Conservation (phyloP, 2,797 vertebrate genomes). For the Gastrophryne carolinensis region DNA sequence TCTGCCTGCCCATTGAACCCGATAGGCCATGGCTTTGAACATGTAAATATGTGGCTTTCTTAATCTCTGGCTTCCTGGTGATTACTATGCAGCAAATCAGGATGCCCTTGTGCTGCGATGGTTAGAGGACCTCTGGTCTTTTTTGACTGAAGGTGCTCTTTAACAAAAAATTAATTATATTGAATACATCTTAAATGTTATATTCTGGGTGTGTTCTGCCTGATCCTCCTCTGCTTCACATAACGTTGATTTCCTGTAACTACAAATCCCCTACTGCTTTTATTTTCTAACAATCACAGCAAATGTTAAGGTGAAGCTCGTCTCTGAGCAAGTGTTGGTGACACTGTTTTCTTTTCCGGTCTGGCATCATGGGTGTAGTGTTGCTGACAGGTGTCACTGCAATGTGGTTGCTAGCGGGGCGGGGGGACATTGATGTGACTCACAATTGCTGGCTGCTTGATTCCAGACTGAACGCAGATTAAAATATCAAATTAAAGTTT, state of each 20-base stretch:
- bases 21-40: no score
- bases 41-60: no score
- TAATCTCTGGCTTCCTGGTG: no score
- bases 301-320: slow-evolving; percentile 39
- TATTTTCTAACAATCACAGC: slow-evolving; percentile 25
- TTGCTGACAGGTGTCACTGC: slow-evolving; percentile 41
- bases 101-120: no score
- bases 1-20: no score
- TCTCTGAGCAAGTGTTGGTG: slow-evolving; percentile 29
- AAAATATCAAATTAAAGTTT: neutral
- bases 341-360: slow-evolving; percentile 26
- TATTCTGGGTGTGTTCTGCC: neutral
- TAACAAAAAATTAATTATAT: no score
- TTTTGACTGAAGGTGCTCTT: no score
- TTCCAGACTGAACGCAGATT: neutral
- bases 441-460: slow-evolving; percentile 23
- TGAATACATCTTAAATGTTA: no score
- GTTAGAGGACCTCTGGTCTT: no score
- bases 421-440: slow-evolving; percentile 12
- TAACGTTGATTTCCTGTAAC: neutral
- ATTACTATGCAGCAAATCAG: no score
- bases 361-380: slow-evolving; percentile 17
- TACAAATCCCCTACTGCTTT: neutral
- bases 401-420: slow-evolving; percentile 17
- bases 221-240: neutral